Conservation (phyloP, 2,888 invertebrate genomes). For the Lamellibrachia satsuma region DNA sequence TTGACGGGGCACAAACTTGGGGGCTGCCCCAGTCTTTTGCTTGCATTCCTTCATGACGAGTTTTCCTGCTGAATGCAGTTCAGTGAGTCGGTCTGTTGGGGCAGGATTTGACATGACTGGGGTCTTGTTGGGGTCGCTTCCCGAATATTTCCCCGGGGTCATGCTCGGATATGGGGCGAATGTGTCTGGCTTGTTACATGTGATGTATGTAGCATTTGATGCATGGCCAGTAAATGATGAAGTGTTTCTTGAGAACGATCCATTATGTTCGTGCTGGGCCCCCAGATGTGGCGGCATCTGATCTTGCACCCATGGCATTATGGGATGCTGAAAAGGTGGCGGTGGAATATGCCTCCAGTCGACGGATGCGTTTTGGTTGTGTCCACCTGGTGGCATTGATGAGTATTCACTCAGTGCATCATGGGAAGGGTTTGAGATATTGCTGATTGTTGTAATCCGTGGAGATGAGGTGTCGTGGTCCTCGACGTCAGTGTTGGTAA, state of each 20-base stretch:
- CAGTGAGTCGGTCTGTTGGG: neutral
- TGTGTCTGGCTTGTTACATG: neutral
- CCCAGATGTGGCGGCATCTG: neutral
- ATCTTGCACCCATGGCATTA: neutral
- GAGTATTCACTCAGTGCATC: neutral
- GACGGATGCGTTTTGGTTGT: neutral
- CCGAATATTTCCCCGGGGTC: neutral
- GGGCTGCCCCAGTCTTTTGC: neutral
- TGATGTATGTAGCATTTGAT: neutral
- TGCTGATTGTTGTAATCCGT: neutral
- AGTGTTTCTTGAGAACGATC: neutral
- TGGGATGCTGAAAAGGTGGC: neutral
- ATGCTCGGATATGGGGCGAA: neutral
- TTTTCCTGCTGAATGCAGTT: neutral
- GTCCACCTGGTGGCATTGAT: neutral
- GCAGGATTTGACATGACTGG: neutral
- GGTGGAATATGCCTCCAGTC: neutral
- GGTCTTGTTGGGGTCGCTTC: neutral
- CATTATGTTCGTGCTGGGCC: neutral
- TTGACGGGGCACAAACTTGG: conserved; percentile 17
- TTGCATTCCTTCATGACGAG: neutral
- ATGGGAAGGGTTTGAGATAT: neutral
- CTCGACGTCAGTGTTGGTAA: neutral
- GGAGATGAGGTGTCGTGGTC: neutral
- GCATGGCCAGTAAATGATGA: no score